A percentile compares a stretch with the other conserved stretches of the same genome.
phyloP scores from a whole-genome alignment of 2,888 invertebrate genomes.

The Microplitis deprimator region DNA sequence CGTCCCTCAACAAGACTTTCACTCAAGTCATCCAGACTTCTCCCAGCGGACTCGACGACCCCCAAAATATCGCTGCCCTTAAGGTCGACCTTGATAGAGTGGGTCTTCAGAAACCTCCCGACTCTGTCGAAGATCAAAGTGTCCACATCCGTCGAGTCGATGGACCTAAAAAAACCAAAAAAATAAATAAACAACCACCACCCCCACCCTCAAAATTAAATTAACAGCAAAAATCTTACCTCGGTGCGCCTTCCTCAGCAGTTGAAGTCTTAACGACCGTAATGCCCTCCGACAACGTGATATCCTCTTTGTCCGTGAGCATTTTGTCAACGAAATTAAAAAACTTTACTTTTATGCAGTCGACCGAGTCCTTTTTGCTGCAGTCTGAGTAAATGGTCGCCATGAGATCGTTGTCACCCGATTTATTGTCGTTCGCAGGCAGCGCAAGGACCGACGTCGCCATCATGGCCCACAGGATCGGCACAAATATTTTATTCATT shows the following conservation, averaged over 20 bases:
- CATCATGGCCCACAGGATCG: conserved; percentile 65
- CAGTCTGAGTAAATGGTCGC: conserved; percentile 85
- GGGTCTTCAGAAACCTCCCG: conserved; percentile 83
- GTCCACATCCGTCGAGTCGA: conserved; percentile 74
- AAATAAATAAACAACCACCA: too few species aligned
- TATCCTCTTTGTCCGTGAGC: conserved; percentile 85
- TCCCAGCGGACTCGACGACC: conserved; percentile 84
- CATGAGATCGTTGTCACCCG: conserved; percentile 84
- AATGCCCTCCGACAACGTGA: conserved; percentile 86
- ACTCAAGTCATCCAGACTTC: conserved; percentile 79
- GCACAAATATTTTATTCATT: conserved; percentile 55
- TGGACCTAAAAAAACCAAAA: conserved; percentile 57
- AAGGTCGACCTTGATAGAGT: conserved; percentile 87
- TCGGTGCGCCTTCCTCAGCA: conserved; percentile 84
- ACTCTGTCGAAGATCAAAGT: conserved; percentile 79
- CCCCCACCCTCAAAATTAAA: conserved; percentile 6
- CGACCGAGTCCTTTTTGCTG: conserved; percentile 85
- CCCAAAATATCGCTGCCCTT: conserved; percentile 88
- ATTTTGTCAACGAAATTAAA: conserved; percentile 90
- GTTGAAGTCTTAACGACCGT: conserved; percentile 83
- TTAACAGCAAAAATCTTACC: conserved; percentile 70
- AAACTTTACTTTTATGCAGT: conserved; percentile 89
- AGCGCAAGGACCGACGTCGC: conserved; percentile 75
- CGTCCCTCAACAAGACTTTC: conserved; percentile 78
- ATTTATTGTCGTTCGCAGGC: conserved; percentile 80